phyloP scores from a whole-genome alignment of 2,888 invertebrate species.

The Aquatica leii region DNA sequence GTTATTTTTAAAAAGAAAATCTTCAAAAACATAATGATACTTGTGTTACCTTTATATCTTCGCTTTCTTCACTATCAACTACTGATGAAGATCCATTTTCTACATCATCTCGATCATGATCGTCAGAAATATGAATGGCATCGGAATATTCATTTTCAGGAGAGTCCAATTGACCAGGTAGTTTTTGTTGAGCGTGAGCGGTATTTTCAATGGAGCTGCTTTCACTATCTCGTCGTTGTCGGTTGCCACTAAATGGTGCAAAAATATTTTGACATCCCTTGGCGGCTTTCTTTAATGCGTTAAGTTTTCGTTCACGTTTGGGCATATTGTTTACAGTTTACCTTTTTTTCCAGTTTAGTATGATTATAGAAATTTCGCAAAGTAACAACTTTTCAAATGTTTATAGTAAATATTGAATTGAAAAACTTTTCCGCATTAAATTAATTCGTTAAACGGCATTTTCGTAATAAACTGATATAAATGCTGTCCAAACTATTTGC shows the following conservation, averaged over 20 bases:
- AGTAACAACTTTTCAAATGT: too few relatives aligned
- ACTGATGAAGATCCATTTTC: neutral
- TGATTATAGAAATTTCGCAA: neutral
- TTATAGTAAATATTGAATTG: neutral
- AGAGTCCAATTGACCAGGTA: neutral
- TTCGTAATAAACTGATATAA: too few relatives aligned
- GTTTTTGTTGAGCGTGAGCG: too few relatives aligned
- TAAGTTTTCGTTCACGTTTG: neutral
- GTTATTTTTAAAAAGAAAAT: neutral
- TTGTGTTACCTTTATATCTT: neutral
- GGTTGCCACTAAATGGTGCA: too few relatives aligned
- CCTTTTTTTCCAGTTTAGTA: neutral
- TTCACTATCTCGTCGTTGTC: neutral
- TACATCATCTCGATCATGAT: neutral
- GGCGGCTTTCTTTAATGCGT: too few relatives aligned
- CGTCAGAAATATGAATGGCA: neutral
- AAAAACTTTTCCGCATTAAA: neutral
- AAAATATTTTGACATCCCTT: too few relatives aligned
- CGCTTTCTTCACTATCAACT: neutral
- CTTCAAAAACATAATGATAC: too few relatives aligned
- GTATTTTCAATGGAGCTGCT: neutral
- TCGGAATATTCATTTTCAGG: too few relatives aligned
- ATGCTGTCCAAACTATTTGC: neutral
- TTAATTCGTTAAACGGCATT: neutral
- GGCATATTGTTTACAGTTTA: neutral